Conservation (phyloP, 2,113 vertebrate species). For the Myodes glareolus region DNA sequence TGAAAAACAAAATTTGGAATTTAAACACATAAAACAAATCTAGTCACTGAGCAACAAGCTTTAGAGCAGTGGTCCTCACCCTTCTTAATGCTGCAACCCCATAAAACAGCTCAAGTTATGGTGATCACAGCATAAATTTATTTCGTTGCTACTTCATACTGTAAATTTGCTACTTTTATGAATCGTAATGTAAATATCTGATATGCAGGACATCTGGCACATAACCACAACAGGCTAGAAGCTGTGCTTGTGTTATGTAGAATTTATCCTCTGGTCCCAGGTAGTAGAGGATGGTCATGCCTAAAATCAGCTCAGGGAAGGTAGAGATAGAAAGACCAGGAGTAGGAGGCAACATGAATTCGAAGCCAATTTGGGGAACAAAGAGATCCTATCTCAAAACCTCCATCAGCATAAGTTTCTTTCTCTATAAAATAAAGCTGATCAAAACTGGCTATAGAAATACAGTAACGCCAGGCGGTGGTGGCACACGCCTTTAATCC, state of each 20-base stretch:
- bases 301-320: not conserved
- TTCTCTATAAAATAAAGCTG: slow-evolving; percentile 40
- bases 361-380: not conserved
- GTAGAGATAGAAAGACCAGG: not conserved
- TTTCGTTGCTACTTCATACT: not conserved
- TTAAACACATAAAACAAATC: slow-evolving; percentile 14
- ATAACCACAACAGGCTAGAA: not conserved
- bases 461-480: not conserved
- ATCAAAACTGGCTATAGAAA: not conserved
- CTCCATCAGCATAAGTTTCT: not conserved
- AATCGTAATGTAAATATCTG: not conserved
- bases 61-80: not conserved
- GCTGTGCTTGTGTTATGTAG: not conserved
- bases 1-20: slow-evolving; percentile 54
- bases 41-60: not conserved
- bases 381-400: not conserved
- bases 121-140: not conserved
- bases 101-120: not conserved
- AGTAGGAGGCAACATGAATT: not conserved
- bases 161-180: not conserved
- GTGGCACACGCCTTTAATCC: too few relatives aligned
- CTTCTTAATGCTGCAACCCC: too few relatives aligned
- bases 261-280: not conserved
- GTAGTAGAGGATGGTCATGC: not conserved
- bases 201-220: not conserved